Evolutionary conservation across 2,113 vertebrate genomes (phyloP).

Genomic region (Carettochelys insculpta): DNA sequence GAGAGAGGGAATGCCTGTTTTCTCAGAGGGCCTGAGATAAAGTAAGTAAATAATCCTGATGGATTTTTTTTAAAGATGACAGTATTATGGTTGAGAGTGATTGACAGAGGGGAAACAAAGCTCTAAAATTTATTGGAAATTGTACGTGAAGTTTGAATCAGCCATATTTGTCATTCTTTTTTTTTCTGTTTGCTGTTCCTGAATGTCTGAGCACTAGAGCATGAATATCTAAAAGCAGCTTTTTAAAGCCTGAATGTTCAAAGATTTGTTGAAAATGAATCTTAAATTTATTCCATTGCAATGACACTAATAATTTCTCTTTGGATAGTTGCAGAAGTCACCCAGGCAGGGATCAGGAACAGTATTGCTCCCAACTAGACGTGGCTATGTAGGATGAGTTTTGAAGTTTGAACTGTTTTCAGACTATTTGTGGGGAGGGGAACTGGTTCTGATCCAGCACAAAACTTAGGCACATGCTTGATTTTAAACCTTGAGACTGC

Average conservation of each 20-base stretch:
- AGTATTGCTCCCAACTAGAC: constrained; percentile 16
- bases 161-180: constrained; percentile 21
- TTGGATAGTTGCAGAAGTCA: constrained; percentile 33
- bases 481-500: constrained; percentile 12
- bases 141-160: constrained; percentile 14
- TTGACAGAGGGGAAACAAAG: neutral
- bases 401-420: constrained; percentile 15
- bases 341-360: constrained; percentile 10
- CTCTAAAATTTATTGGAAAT: neutral
- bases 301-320: constrained; percentile 41
- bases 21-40: constrained; percentile 22
- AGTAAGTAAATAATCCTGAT: constrained; percentile 5
- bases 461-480: constrained; percentile 1
- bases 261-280: neutral
- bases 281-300: constrained; percentile 55
- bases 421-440: constrained; percentile 17
- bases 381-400: neutral
- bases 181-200: fast-evolving
- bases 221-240: constrained; percentile 31
- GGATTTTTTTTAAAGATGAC: neutral
- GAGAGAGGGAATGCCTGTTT: neutral
- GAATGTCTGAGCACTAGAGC: neutral
- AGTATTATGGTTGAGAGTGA: neutral
- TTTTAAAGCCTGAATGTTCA: constrained; percentile 30
- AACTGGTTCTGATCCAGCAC: neutral